Evolutionary conservation across 2,797 vertebrate species (phyloP).

Genomic region (Pteropus rufus): DNA sequence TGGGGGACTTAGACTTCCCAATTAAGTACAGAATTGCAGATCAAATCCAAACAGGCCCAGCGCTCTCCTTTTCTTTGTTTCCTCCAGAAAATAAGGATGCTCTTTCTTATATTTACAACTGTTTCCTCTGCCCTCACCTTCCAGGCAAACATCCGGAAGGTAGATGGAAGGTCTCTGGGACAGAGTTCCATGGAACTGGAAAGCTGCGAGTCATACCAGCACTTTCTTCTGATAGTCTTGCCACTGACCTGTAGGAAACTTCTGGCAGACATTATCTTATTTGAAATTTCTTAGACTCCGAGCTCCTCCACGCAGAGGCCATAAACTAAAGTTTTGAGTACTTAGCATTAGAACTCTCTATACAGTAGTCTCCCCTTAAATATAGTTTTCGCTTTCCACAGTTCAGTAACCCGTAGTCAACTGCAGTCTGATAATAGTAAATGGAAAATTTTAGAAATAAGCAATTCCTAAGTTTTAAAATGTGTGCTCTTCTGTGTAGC

Average conservation of each 20-base stretch:
- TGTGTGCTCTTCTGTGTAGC: neutral
- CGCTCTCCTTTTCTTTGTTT: neutral
- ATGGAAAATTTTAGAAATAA: neutral
- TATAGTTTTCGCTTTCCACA: neutral
- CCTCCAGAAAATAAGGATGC: neutral
- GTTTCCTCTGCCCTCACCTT: neutral
- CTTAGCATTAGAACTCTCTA: neutral
- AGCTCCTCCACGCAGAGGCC: neutral
- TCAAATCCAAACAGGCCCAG: neutral
- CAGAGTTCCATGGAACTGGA: neutral
- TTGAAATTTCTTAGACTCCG: neutral
- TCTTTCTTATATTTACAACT: neutral
- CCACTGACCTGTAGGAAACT: neutral
- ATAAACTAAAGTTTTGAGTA: neutral
- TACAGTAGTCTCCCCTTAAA: neutral
- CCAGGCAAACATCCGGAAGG: neutral
- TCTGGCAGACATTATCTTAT: neutral
- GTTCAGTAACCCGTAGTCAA: neutral
- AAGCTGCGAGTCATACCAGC: neutral
- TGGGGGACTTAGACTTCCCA: rapidly evolving
- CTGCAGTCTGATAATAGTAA: neutral
- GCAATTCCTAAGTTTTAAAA: neutral
- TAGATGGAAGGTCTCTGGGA: neutral
- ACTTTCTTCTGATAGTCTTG: neutral
- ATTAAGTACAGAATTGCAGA: rapidly evolving